phyloP scores from a whole-genome alignment of 2,113 vertebrate species.

The Mugil cephalus region DNA sequence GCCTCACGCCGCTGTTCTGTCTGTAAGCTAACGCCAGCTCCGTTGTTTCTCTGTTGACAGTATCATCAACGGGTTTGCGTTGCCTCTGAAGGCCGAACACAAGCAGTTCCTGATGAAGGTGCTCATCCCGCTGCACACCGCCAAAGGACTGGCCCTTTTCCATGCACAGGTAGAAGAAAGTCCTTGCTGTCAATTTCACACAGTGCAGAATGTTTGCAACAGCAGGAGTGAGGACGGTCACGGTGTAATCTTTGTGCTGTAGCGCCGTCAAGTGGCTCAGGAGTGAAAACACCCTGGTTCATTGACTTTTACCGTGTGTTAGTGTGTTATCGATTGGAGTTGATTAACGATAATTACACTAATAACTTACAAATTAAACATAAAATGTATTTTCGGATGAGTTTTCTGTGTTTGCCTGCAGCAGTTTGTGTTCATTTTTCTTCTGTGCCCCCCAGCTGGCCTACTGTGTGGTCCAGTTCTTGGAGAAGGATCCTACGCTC shows the following conservation, averaged over 20 bases:
- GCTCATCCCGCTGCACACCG: constrained; percentile 97
- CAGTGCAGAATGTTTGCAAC: not conserved
- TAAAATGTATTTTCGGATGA: not conserved
- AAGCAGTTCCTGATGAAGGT: constrained; percentile 99
- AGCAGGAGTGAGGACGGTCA: not conserved
- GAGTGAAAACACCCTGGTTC: not conserved
- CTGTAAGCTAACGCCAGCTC: not conserved
- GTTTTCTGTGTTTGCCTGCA: constrained; percentile 1
- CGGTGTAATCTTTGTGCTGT: constrained; percentile 8
- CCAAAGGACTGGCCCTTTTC: constrained; percentile 94
- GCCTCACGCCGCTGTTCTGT: constrained; percentile 4
- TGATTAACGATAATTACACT: not conserved
- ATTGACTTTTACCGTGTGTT: not conserved
- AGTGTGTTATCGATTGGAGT: not conserved
- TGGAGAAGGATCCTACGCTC: constrained; percentile 97
- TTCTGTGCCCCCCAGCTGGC: constrained; percentile 88
- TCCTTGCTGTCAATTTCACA: too few species aligned
- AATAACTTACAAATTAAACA: not conserved
- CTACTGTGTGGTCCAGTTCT: constrained; percentile 98
- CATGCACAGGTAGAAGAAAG: constrained; percentile 91
- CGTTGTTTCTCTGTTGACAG: constrained; percentile 80
- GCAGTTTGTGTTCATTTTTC: constrained; percentile 1
- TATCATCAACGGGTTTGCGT: constrained; percentile 99
- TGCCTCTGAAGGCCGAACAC: constrained; percentile 98
- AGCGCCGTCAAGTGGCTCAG: constrained; percentile 61